Evolutionary conservation across 2,113 vertebrate species (phyloP), one percentile per base, ranked within the genome.

Genomic region (Burhinus oedicnemus): DNA sequence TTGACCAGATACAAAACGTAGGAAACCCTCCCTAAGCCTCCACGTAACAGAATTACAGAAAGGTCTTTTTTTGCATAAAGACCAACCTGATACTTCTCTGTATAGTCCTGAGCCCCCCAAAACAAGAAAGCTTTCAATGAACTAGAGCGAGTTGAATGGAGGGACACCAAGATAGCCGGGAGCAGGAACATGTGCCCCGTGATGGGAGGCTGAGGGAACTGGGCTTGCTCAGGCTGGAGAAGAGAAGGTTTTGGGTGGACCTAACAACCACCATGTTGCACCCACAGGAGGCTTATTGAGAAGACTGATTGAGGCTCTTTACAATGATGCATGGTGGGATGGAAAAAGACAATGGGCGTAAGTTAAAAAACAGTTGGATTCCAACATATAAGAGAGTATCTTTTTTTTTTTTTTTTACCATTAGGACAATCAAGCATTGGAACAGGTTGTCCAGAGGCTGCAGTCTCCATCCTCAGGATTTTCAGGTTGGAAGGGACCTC

Each of bases 321-420:
- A 62, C 14, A 58, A 14, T 0, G 0, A 23, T 23, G 34, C 8
- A 18, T 2, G 11, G 27, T 40, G 42, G 20, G 42, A 49, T 51
- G 42, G 57, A 61, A 72, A 55, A 72, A 62, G 22, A 7, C 47
- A 51, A 57, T 2, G 9, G 45, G 12, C 26, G 1, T 34, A 55
- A 65, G 36, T 1, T 69, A 72, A 69, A 88, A 79, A 74, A 9
- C 36, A 64, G 36, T 68, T 14, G 32, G 40, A 62, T 69, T 64
- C 20, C 23, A 84, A 79, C 22, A 45, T 57, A 25, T 11, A 49
- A 77, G 12, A 22, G 34, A 38, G 15, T 42, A 40, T 65, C 38
- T 71, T 72, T 12, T 23, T 16, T 26, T n/a, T 15, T 34, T 29
- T 20, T 62, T 70, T 70, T 70, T 11, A 57, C 36, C 16, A 30